phyloP scores from a whole-genome alignment of 2,113 vertebrate genomes.

The Melanocharis versteri region DNA sequence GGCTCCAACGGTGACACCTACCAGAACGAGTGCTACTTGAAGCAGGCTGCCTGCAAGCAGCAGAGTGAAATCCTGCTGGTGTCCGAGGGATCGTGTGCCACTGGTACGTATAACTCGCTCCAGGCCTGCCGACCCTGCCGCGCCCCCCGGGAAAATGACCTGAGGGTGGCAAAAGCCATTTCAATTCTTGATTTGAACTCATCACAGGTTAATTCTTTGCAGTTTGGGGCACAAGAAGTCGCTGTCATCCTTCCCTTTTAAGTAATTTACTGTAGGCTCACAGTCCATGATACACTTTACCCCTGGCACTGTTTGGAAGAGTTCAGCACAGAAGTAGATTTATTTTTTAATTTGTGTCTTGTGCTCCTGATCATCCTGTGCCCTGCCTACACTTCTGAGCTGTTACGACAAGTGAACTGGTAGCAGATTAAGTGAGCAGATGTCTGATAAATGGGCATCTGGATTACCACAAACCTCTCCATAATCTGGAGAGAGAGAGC shows the following conservation, averaged over 20 bases:
- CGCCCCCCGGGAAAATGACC: not conserved
- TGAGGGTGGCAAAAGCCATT: not conserved
- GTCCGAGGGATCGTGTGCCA: conserved; percentile 91
- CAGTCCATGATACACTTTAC: not conserved
- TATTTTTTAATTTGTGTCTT: not conserved
- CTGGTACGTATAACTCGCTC: conserved; percentile 72
- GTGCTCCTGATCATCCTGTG: not conserved
- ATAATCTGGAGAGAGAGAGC: not conserved
- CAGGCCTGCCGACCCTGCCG: not conserved
- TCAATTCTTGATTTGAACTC: not conserved
- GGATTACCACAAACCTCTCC: not conserved
- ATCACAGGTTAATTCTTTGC: not conserved
- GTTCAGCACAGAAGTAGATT: not conserved
- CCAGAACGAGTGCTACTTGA: conserved; percentile 95
- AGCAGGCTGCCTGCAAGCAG: conserved; percentile 96
- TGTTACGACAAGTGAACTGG: not conserved
- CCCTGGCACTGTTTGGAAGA: not conserved
- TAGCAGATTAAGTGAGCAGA: not conserved
- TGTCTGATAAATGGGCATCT: conserved; percentile 39
- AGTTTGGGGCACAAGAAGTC: not conserved
- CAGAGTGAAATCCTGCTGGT: conserved; percentile 92
- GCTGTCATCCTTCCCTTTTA: not conserved
- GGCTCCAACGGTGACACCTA: conserved; percentile 98
- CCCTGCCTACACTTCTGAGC: not conserved
- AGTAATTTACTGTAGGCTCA: not conserved